phyloP scores from a whole-genome alignment of 2,888 invertebrate genomes.

The Erpobdella octoculata region DNA sequence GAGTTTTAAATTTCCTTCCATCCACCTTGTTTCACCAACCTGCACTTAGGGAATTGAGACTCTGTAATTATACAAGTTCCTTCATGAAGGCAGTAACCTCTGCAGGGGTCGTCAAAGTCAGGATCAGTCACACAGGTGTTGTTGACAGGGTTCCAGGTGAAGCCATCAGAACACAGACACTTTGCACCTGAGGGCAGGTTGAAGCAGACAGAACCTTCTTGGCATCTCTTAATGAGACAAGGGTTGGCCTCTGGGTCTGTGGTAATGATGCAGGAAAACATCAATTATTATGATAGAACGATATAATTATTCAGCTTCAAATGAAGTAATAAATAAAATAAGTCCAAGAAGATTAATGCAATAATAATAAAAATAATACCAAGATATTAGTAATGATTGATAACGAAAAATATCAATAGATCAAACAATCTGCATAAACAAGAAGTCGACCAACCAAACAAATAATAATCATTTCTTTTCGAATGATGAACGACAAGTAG shows the following conservation, averaged over 20 bases:
- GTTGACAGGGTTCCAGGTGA: slow-evolving; percentile 35
- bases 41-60: slow-evolving; percentile 58
- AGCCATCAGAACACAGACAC: slow-evolving; percentile 52
- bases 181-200: slow-evolving; percentile 41
- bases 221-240: slow-evolving; percentile 54
- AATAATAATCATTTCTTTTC: slow-evolving; percentile 55
- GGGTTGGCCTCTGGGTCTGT: slow-evolving; percentile 1
- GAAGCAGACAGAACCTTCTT: slow-evolving; percentile 53
- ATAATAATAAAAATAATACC: too few relatives aligned
- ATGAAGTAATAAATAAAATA: not conserved
- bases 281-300: too few relatives aligned
- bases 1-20: not conserved
- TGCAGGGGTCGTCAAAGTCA: slow-evolving; percentile 6
- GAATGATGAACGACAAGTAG: slow-evolving; percentile 64
- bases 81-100: slow-evolving; percentile 52
- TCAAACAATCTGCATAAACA: not conserved
- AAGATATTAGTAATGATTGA: too few relatives aligned
- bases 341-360: not conserved
- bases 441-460: not conserved
- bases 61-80: slow-evolving; percentile 59
- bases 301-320: too few relatives aligned
- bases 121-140: slow-evolving; percentile 34
- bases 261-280: not conserved
- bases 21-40: slow-evolving; percentile 38
- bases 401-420: too few relatives aligned